Conservation (phyloP, 2,113 vertebrate species). For the Grammomys surdaster region DNA sequence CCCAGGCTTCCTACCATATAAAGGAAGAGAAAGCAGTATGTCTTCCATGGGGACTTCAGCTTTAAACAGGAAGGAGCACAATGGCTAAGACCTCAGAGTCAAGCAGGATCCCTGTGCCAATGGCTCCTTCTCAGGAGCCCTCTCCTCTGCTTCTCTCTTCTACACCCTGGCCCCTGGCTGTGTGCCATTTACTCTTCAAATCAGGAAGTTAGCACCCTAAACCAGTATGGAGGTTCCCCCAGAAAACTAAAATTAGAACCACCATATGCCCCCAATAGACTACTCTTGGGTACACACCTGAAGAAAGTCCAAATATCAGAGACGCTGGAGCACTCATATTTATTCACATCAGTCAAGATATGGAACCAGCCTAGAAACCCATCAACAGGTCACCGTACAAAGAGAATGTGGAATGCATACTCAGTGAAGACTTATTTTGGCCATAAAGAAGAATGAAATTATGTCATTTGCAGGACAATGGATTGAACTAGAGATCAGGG, state of each 20-base stretch:
- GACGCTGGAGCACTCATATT: too few relatives aligned
- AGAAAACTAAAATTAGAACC: not conserved
- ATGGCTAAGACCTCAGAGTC: not conserved
- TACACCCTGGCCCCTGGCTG: not conserved
- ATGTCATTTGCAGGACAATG: not conserved
- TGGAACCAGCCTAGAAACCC: too few relatives aligned
- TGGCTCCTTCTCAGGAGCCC: not conserved
- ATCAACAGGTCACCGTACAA: not conserved
- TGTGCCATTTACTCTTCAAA: not conserved
- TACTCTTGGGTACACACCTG: not conserved
- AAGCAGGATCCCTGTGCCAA: not conserved
- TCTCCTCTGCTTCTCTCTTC: not conserved
- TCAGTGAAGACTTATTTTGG: not conserved
- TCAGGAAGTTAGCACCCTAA: not conserved
- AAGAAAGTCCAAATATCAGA: not conserved
- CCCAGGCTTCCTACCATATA: too few relatives aligned
- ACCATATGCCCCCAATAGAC: not conserved
- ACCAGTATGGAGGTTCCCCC: not conserved
- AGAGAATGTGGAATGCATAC: not conserved
- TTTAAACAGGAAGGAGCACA: not conserved
- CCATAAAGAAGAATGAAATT: not conserved
- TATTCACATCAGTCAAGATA: not conserved
- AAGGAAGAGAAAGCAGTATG: not conserved
- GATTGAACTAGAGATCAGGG: not conserved
- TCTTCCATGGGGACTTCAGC: not conserved